Conservation (phyloP, 2,888 invertebrate species). For the Dioctria rufipes region DNA sequence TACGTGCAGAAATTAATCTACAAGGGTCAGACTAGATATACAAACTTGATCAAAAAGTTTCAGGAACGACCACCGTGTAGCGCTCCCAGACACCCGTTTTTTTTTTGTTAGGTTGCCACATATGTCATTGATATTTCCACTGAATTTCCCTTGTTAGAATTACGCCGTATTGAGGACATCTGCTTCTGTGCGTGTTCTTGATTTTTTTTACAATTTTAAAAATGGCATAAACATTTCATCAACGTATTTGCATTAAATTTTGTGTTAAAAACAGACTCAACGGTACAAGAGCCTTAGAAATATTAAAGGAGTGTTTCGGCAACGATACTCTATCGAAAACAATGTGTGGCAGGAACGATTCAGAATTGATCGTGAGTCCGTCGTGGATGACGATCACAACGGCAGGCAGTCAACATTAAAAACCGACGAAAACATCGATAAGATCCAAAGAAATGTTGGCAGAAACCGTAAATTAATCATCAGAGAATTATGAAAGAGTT, state of each 20-base stretch:
- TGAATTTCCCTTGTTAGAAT: too few species aligned
- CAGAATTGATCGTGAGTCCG: conserved; percentile 50
- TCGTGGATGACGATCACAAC: conserved; percentile 56
- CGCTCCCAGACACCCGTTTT: too few species aligned
- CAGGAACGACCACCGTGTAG: too few species aligned
- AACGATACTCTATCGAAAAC: not conserved
- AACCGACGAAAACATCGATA: conserved; percentile 61
- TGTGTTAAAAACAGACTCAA: not conserved
- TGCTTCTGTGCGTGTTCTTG: too few species aligned
- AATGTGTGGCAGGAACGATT: conserved; percentile 33
- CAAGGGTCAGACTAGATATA: too few species aligned
- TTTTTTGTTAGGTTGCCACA: too few species aligned
- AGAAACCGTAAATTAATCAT: conserved; percentile 60
- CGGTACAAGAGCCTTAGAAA: not conserved
- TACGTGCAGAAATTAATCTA: too few species aligned
- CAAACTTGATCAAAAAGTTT: too few species aligned
- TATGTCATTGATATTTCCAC: too few species aligned
- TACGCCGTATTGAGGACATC: too few species aligned
- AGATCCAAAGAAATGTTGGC: conserved; percentile 59
- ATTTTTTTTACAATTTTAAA: too few species aligned
- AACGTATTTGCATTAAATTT: not conserved
- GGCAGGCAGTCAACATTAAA: conserved; percentile 58
- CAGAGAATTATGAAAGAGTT: conserved; percentile 59
- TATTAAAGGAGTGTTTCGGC: not conserved
- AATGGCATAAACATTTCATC: not conserved